Conservation (phyloP, 2,797 vertebrate genomes). For the Muscicapa comitata region DNA sequence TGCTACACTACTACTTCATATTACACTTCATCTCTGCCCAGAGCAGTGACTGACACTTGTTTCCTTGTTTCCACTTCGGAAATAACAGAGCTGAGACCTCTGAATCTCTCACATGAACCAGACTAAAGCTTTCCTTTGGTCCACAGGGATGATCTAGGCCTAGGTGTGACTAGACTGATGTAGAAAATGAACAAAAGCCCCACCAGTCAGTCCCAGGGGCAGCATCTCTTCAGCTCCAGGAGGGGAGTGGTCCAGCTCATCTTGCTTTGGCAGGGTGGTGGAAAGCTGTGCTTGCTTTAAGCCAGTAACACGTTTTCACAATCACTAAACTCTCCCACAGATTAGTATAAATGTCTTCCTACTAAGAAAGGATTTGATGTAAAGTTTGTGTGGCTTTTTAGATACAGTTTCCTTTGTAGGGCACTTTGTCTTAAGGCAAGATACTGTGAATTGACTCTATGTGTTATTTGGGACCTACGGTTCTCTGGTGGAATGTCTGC, state of each 20-base stretch:
- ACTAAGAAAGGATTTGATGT: neutral
- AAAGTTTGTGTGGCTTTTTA: slow-evolving; percentile 19
- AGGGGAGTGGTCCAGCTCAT: neutral
- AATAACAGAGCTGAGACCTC: neutral
- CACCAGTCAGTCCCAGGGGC: neutral
- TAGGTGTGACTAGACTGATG: neutral
- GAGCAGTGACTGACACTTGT: neutral
- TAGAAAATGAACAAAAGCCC: neutral
- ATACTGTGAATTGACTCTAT: slow-evolving; percentile 36
- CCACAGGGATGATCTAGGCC: neutral
- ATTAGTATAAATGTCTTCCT: neutral
- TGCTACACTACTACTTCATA: neutral
- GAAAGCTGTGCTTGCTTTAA: neutral
- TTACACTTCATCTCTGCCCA: neutral
- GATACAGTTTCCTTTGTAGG: slow-evolving; percentile 10
- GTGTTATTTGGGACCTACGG: slow-evolving; percentile 1
- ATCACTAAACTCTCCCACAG: neutral
- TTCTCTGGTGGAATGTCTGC: slow-evolving; percentile 21
- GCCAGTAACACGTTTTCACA: neutral
- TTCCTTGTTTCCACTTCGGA: neutral
- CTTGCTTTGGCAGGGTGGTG: neutral
- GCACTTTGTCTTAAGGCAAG: slow-evolving; percentile 40
- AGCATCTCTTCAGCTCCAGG: neutral
- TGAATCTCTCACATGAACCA: neutral
- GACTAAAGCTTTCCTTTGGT: neutral